Evolutionary conservation across 1,140 invertebrate genomes (phyloP).

Genomic region (Pentalonia nigronervosa): DNA sequence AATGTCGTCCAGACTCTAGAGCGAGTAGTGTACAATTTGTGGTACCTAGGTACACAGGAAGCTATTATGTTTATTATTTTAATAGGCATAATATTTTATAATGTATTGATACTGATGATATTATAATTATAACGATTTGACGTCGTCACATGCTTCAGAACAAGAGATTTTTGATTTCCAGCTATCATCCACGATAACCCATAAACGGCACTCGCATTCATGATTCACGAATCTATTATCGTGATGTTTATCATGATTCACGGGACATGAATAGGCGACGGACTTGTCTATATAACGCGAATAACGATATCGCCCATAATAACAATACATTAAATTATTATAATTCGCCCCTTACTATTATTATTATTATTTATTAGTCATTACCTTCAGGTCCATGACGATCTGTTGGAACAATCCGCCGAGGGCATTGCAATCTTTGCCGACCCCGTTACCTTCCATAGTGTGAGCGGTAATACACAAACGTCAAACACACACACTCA

Average conservation of each 20-base stretch:
- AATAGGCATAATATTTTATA: neutral
- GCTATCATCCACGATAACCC: neutral
- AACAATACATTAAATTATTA: neutral
- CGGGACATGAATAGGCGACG: neutral
- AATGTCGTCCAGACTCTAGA: neutral
- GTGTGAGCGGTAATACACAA: neutral
- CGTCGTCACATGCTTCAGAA: neutral
- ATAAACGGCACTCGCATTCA: neutral
- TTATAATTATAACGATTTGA: neutral
- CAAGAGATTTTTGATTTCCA: neutral
- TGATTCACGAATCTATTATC: neutral
- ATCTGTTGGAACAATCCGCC: slow-evolving; percentile 86
- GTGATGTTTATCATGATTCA: neutral
- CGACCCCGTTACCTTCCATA: slow-evolving; percentile 73
- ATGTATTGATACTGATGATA: too few species aligned
- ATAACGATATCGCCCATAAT: neutral
- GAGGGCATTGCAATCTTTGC: slow-evolving; percentile 80
- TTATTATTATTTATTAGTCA: slow-evolving; percentile 44
- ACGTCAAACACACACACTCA: neutral
- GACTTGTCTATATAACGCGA: neutral
- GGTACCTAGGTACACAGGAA: too few species aligned
- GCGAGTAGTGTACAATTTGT: neutral
- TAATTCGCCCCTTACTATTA: neutral
- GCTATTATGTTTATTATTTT: neutral
- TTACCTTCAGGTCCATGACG: slow-evolving; percentile 86